Percentiles rank a stretch among this genome's conserved stretches.
phyloP scores from a whole-genome alignment of 1,140 invertebrate genomes.

The Bombyx mandarina region DNA sequence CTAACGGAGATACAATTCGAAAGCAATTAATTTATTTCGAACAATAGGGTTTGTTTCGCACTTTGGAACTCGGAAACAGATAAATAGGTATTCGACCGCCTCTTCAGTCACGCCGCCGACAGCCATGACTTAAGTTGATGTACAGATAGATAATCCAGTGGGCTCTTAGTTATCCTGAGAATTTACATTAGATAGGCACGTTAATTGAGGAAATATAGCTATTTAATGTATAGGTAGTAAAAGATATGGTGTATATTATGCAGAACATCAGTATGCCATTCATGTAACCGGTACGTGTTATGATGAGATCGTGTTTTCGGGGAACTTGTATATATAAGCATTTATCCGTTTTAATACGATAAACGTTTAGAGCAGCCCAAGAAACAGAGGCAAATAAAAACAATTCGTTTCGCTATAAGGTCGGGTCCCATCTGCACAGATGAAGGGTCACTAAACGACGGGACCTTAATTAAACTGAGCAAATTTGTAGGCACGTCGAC shows the following conservation, averaged over 20 bases:
- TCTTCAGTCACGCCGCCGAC: slow-evolving; percentile 46
- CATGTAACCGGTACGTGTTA: neutral
- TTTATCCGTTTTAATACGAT: neutral
- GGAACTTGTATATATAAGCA: slow-evolving; percentile 1
- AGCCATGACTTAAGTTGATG: slow-evolving; percentile 55
- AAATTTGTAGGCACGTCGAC: slow-evolving; percentile 41
- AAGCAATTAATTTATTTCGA: neutral
- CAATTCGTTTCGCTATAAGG: slow-evolving; percentile 57
- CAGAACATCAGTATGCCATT: no score
- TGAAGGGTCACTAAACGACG: slow-evolving; percentile 51
- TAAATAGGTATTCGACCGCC: slow-evolving; percentile 35
- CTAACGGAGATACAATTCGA: no score
- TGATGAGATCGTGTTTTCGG: slow-evolving; percentile 1
- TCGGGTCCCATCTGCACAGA: slow-evolving; percentile 50
- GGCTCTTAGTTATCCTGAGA: no score
- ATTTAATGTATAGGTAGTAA: no score
- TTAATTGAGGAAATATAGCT: no score
- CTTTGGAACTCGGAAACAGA: slow-evolving; percentile 28
- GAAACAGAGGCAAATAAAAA: slow-evolving; percentile 23
- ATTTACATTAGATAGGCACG: no score
- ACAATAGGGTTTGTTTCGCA: slow-evolving; percentile 37
- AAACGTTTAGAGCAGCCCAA: no score
- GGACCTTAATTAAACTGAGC: slow-evolving; percentile 57
- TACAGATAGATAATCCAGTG: slow-evolving; percentile 14
- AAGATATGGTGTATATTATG: no score